Base-by-base conservation (phyloP, 2,113 vertebrate genomes). In the Brachyistius frenatus region DNA sequence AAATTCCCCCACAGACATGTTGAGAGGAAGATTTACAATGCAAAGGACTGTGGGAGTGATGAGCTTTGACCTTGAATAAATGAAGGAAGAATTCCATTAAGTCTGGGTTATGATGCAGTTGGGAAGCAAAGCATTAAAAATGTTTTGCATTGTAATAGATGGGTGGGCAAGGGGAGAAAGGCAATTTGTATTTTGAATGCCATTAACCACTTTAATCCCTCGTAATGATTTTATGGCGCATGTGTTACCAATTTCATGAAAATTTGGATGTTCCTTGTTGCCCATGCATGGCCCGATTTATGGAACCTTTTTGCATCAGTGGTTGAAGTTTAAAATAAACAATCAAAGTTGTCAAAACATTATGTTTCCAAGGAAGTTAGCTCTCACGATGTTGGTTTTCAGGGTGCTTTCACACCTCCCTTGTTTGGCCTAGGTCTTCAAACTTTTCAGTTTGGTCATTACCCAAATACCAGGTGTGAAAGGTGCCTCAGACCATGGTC, bases 41-140 rank as follows among this genome's bases (percentile, higher is more conserved):
- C 90, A 92, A 86, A 93, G 79, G 73, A 88, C 83, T 83, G 60
- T 86, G 85, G 70, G 81, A 83, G 69, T 85, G 87, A 88, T 90
- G 90, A 90, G 84, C 83, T 91, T 92, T 92, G 87, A 93, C 93
- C 91, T 93, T 91, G 88, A 88, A 85, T 90, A 86, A 90, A 93
- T 84, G 69, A 87, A 84, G 66, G 77, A 77, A 89, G 80, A 89
- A 90, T 89, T 78, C 64, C 78, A 94, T 91, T 93, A 88, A 88
- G 73, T 73, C 63, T 72, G 39, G 33, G 36, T 80, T 76, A 67
- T 79, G 83, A 92, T 84, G 81, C 85, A 78, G 67, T 78, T 87
- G 81, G 69, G 76, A 81, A 87, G 80, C 73, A 73, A 84, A 86
- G 67, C 80, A 76, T 87, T 81, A n/a, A 64, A 68, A 85, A 52